Evolutionary conservation across 1,140 invertebrate species (phyloP).

Genomic region (Pseudomyrmex sp.): DNA sequence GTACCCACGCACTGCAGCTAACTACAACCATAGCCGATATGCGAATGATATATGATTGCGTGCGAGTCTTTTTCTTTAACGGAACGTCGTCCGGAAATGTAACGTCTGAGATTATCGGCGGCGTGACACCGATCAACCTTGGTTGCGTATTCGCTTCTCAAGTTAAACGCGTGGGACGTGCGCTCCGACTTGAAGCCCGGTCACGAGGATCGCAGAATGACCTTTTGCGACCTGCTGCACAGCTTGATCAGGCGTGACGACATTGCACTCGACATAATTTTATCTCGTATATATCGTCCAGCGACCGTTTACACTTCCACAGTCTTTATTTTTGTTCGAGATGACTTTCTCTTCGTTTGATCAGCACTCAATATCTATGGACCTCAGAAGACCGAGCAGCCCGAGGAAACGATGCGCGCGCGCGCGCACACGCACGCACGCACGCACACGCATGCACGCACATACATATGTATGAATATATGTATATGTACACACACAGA

Average conservation of each 20-base stretch:
- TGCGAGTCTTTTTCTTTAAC: constrained; percentile 7
- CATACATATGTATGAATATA: too few species aligned
- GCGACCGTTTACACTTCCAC: constrained; percentile 6
- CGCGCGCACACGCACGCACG: too few species aligned
- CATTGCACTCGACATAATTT: constrained; percentile 55
- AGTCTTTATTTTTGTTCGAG: constrained; percentile 34
- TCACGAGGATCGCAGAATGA: constrained; percentile 30
- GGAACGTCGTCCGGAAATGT: not conserved
- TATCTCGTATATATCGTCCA: constrained; percentile 22
- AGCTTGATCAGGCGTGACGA: constrained; percentile 50
- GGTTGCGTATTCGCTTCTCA: not conserved
- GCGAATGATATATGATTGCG: constrained; percentile 22
- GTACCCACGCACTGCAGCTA: constrained; percentile 69
- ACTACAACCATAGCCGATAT: constrained; percentile 76
- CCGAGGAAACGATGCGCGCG: too few species aligned
- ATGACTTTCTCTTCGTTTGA: not conserved
- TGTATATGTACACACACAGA: too few species aligned
- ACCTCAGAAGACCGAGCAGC: not conserved
- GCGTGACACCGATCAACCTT: constrained; percentile 2
- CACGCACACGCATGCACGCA: too few species aligned
- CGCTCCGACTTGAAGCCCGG: constrained; percentile 30
- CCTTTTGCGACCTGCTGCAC: constrained; percentile 22
- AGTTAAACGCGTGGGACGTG: not conserved
- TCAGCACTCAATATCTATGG: not conserved
- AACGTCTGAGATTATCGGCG: not conserved